phyloP scores from a whole-genome alignment of 2,113 vertebrate species.

The Nestor notabilis region DNA sequence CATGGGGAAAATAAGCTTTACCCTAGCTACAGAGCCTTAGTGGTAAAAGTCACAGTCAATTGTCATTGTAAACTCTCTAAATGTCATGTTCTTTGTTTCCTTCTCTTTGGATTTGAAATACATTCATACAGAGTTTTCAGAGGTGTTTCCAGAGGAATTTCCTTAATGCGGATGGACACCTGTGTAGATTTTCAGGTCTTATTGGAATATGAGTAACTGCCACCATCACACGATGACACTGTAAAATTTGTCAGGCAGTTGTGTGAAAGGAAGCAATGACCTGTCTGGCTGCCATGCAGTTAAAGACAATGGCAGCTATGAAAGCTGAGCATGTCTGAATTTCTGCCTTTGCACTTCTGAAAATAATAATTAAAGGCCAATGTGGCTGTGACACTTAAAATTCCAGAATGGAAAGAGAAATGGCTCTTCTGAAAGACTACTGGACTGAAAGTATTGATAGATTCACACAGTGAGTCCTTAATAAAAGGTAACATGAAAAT shows the following conservation, averaged over 20 bases:
- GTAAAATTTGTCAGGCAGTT: not conserved
- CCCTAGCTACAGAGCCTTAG: not conserved
- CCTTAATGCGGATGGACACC: not conserved
- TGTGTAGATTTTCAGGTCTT: not conserved
- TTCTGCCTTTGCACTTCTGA: rapidly evolving
- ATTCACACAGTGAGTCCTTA: not conserved
- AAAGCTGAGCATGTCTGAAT: not conserved
- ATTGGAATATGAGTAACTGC: not conserved
- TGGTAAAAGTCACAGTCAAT: not conserved
- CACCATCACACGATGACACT: not conserved
- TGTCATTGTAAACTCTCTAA: not conserved
- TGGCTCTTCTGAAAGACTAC: not conserved
- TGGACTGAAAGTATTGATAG: not conserved
- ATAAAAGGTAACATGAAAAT: not conserved
- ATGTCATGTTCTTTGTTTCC: not conserved
- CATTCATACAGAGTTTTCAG: not conserved
- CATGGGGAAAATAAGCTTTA: not conserved
- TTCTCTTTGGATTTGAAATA: not conserved
- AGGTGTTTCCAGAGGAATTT: not conserved
- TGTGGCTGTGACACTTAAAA: not conserved
- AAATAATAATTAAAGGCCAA: not conserved
- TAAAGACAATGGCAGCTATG: not conserved
- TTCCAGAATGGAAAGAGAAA: not conserved
- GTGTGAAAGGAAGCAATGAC: not conserved
- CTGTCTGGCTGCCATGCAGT: not conserved